Evolutionary conservation across 2,888 invertebrate genomes (phyloP), one percentile per base, ranked within the genome.

Genomic region (Megalurothrips usitatus): DNA sequence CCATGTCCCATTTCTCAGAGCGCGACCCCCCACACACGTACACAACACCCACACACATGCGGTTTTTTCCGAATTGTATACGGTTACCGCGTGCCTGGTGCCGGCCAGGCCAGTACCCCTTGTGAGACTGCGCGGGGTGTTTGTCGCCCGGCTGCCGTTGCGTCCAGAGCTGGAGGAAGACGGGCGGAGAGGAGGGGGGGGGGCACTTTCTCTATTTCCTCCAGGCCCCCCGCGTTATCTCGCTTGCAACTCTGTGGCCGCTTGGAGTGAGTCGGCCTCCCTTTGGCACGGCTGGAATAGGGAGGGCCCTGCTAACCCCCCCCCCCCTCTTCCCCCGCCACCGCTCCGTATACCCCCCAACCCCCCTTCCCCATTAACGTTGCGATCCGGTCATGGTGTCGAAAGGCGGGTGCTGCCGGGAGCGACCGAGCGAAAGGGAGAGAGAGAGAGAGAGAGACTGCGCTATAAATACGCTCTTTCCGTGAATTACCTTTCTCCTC

Each of bases 401-500:
- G 34, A 43, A 43, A 43, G 34, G 34, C 34, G n/a, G n/a, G n/a
- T n/a, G n/a, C n/a, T n/a, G n/a, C 19, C 58, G 34, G 34, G 34
- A 43, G 34, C 34, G 34, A 43, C 34, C 34, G 34, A 58, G 58
- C 17, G 58, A 58, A 17, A 58, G 58, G 17, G 58, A 58, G 58
- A 58, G 58, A 52, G 12, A 58, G 58, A 14, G 14, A 8, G 58
- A 8, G 58, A 8, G 14, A 52, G 68, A 75, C 23, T 26, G 68
- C 68, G 68, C 68, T 9, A 75, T 75, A 75, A 75, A 75, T 75
- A 75, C 68, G 23, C 68, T 12, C 68, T 75, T 75, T 75, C 23
- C 68, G 23, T 75, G 12, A 75, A 75, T 75, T 75, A 75, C 68
- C 68, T 75, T 26, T 58, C 68, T 26, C 23, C 68, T 26, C 34